phyloP scores from a whole-genome alignment of 2,797 vertebrate genomes.

The Lates japonicus region DNA sequence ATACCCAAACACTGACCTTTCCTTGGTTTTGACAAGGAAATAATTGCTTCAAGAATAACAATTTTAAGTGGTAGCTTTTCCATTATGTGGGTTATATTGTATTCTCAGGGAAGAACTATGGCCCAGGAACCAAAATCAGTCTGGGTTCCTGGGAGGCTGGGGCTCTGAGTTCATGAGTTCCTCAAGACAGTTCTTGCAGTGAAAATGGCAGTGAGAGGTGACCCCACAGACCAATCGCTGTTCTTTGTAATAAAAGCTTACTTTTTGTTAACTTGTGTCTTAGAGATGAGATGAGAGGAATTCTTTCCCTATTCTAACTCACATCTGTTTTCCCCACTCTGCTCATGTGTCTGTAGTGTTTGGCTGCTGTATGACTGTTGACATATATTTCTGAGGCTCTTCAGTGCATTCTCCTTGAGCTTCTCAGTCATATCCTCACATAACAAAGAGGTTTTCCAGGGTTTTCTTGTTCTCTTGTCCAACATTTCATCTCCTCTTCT shows the following conservation, averaged over 20 bases:
- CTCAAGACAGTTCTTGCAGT: background rate
- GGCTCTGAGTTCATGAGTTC: background rate
- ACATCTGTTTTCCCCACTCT: slow-evolving; percentile 36
- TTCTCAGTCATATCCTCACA: slow-evolving; percentile 31
- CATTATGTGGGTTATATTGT: too few species aligned
- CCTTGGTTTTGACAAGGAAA: background rate
- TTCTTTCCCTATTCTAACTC: slow-evolving; percentile 25
- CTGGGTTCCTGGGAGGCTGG: too few species aligned
- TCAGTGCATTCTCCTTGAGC: slow-evolving; percentile 17
- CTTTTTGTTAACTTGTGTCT: slow-evolving; percentile 9
- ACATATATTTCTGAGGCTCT: slow-evolving; percentile 14
- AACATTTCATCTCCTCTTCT: slow-evolving; percentile 10
- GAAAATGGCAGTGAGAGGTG: background rate
- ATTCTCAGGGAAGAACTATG: background rate
- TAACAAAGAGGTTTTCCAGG: slow-evolving; percentile 33
- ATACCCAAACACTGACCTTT: background rate
- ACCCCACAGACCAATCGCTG: background rate
- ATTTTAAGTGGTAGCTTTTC: too few species aligned
- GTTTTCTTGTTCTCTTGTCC: slow-evolving; percentile 8
- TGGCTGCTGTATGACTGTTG: slow-evolving; percentile 30
- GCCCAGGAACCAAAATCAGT: background rate
- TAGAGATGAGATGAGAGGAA: slow-evolving; percentile 33
- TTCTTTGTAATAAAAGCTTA: slow-evolving; percentile 12
- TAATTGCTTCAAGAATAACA: too few species aligned
- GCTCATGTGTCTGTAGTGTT: slow-evolving; percentile 28